Conservation (phyloP, 2,888 invertebrate species). For the Diaprepes abbreviatus region DNA sequence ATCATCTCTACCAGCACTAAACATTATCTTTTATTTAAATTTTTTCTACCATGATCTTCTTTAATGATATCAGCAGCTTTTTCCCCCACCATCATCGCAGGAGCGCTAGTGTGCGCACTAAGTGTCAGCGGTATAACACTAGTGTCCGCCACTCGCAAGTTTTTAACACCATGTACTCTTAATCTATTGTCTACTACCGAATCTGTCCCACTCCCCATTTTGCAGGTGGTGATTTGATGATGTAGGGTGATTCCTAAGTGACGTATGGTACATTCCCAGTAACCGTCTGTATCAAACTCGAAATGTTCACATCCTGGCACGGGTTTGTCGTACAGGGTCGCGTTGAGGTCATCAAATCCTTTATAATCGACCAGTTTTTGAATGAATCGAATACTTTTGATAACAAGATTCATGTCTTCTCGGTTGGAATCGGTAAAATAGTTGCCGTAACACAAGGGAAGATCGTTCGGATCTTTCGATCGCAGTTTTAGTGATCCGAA, state of each 20-base stretch:
- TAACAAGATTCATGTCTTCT: conserved; percentile 65
- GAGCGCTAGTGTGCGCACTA: conserved; percentile 70
- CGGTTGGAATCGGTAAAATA: conserved; percentile 79
- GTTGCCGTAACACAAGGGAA: conserved; percentile 82
- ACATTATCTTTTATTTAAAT: no score
- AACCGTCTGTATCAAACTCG: conserved; percentile 67
- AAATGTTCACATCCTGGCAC: conserved; percentile 63
- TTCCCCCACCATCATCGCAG: conserved; percentile 72
- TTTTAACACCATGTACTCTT: conserved; percentile 69
- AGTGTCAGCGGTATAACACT: conserved; percentile 72
- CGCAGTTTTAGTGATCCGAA: conserved; percentile 77
- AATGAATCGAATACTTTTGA: conserved; percentile 69
- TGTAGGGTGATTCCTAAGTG: conserved; percentile 68
- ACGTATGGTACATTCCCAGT: conserved; percentile 71
- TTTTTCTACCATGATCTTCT: conserved; percentile 55
- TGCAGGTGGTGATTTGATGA: conserved; percentile 71
- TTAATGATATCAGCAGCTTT: conserved; percentile 72
- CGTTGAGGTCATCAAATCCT: conserved; percentile 13
- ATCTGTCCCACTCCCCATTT: conserved; percentile 71
- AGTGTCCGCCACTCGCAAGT: conserved; percentile 71
- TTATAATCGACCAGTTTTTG: conserved; percentile 57
- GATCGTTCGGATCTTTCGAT: conserved; percentile 78
- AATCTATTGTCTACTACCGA: conserved; percentile 73
- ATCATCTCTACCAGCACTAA: no score
- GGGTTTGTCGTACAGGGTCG: conserved; percentile 43